These are phyloP conservation scores for Liodrosophila aerea DNA, from an alignment of 2,888 invertebrate genomes.

Conservation along the genomic window DNA sequence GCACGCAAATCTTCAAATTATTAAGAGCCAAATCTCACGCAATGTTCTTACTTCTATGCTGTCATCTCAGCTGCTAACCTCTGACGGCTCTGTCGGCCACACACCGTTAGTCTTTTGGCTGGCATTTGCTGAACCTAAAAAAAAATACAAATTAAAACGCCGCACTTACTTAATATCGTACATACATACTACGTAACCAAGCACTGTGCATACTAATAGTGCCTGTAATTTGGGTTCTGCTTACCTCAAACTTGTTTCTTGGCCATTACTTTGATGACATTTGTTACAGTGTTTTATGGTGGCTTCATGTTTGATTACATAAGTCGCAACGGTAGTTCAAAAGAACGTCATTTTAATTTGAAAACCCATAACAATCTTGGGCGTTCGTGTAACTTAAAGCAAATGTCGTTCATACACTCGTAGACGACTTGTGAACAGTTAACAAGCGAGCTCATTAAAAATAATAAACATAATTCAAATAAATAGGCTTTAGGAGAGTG, in stretches of 20 bases:
- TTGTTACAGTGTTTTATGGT: constrained; percentile 46
- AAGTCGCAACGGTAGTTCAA: constrained; percentile 53
- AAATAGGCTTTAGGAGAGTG: not conserved
- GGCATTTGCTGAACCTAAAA: constrained; percentile 9
- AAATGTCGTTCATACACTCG: constrained; percentile 54
- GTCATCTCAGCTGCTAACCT: constrained; percentile 38
- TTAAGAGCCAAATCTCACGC: constrained; percentile 17
- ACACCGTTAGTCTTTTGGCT: constrained; percentile 34
- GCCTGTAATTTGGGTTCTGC: constrained; percentile 29
- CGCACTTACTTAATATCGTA: constrained; percentile 16
- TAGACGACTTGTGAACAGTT: constrained; percentile 31
- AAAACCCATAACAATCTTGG: constrained; percentile 54
- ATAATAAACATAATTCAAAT: constrained; percentile 46
- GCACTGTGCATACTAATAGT: constrained; percentile 3
- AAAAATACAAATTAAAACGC: constrained; percentile 6
- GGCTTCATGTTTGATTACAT: constrained; percentile 54
- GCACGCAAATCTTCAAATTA: constrained; percentile 8
- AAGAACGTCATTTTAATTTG: constrained; percentile 59
- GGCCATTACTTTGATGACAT: constrained; percentile 48
- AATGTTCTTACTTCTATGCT: constrained; percentile 32
- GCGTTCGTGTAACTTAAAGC: constrained; percentile 38
- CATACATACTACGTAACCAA: constrained; percentile 24
- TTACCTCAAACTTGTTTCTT: constrained; percentile 53
- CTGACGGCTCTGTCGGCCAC: constrained; percentile 22
- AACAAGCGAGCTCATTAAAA: constrained; percentile 60